phyloP scores from a whole-genome alignment of 2,888 invertebrate species.

The Drosophila phalerata region DNA sequence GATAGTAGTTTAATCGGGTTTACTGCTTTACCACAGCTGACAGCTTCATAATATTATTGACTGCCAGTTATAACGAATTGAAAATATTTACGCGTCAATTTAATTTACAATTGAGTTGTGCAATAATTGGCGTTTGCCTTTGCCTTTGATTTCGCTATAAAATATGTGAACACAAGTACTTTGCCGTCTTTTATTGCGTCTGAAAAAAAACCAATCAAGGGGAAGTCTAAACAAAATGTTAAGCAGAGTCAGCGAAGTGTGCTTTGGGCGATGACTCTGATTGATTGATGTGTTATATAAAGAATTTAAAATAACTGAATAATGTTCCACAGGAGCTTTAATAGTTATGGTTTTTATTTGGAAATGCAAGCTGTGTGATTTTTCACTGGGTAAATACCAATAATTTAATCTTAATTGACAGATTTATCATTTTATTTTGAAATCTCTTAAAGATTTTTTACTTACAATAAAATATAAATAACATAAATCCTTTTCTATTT shows the following conservation, averaged over 20 bases:
- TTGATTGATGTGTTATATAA: constrained; percentile 56
- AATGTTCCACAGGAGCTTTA: neutral
- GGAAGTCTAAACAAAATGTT: constrained; percentile 45
- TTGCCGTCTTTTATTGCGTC: constrained; percentile 50
- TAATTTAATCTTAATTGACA: neutral
- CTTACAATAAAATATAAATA: too few species aligned
- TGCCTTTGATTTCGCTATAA: constrained; percentile 48
- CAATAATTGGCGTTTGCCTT: constrained; percentile 52
- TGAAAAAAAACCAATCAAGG: constrained; percentile 58
- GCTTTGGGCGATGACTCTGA: constrained; percentile 20
- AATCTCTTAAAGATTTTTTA: too few species aligned
- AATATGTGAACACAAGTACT: constrained; percentile 32
- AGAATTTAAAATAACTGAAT: constrained; percentile 9
- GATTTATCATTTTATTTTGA: too few species aligned
- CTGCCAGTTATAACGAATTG: constrained; percentile 46
- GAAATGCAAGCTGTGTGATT: too few species aligned
- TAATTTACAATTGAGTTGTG: constrained; percentile 48
- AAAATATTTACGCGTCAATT: constrained; percentile 66
- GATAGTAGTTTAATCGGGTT: constrained; percentile 17
- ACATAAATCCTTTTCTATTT: too few species aligned
- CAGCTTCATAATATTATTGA: constrained; percentile 35
- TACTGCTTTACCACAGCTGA: constrained; percentile 34
- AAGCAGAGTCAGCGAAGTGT: constrained; percentile 36
- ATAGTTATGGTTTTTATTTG: neutral
- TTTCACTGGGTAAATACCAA: too few species aligned